phyloP scores from a whole-genome alignment of 2,888 invertebrate genomes.

The Coelinius sp. region DNA sequence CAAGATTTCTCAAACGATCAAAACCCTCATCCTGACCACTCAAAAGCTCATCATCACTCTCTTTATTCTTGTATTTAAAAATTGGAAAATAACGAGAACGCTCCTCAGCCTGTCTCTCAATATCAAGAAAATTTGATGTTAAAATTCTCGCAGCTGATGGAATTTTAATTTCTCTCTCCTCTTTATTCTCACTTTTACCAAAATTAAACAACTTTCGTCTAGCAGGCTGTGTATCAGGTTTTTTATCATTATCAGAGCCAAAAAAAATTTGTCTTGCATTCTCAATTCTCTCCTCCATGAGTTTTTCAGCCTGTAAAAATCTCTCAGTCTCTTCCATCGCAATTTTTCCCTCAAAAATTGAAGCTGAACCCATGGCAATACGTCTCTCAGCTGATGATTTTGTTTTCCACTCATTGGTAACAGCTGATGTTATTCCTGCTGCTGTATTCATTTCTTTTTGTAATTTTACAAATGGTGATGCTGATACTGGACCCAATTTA shows the following conservation, averaged over 20 bases:
- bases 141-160: constrained; percentile 62
- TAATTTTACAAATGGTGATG: constrained; percentile 67
- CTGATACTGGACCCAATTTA: constrained; percentile 67
- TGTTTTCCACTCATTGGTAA: constrained; percentile 50
- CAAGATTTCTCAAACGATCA: constrained; percentile 58
- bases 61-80: constrained; percentile 37
- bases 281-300: constrained; percentile 59
- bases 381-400: constrained; percentile 66
- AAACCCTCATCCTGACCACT: constrained; percentile 62
- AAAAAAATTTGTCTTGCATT: constrained; percentile 54
- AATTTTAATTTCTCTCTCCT: not conserved
- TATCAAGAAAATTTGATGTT: constrained; percentile 62
- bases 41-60: constrained; percentile 53
- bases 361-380: constrained; percentile 53
- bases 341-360: constrained; percentile 47
- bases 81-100: constrained; percentile 40
- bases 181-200: not conserved
- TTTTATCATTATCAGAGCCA: constrained; percentile 38
- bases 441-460: constrained; percentile 62
- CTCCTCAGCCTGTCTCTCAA: constrained; percentile 55
- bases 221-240: constrained; percentile 51
- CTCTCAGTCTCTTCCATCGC: constrained; percentile 59
- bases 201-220: constrained; percentile 44
- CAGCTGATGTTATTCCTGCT: constrained; percentile 43
- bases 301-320: constrained; percentile 60